Base-by-base conservation (phyloP, 23 tunicate species). In the Ciona savignyi region DNA sequence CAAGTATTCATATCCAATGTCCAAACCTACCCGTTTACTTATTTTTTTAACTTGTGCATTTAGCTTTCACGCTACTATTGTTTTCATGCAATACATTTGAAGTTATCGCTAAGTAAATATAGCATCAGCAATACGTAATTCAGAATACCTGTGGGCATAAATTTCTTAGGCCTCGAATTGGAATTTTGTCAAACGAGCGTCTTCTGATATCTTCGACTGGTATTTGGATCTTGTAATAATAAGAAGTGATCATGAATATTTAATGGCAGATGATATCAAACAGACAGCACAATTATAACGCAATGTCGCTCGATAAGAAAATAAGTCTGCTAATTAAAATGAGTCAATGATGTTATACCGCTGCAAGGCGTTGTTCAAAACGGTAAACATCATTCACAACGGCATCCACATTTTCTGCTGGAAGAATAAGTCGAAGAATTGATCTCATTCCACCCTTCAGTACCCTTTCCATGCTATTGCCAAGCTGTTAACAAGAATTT, bases 311-410 rank as follows among this genome's bases (percentile, higher is more conserved):
- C 73, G 73, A 27, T 29, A 29, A 4, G 73, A 29, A 25, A 4
- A n/a, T n/a, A n/a, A n/a, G 19, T 71, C 29, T 30, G 23, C 25
- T n/a, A 34, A 35, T 4, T 49, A 71, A 20, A 35, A 48, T 33
- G 23, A 3, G 32, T 3, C 33, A 25, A 9, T 32, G 29, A 35
- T 9, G 27, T 60, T 33, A 30, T 33, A 85, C 90, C 79, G 63
- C 33, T 27, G 90, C 83, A 27, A 85, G 63, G 20, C 77, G 25
- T 67, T 78, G 65, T 67, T 85, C 90, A 65, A 85, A 72, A 3
- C 30, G 2, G 51, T 72, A 85, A 26, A 85, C 65, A 25, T 85
- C 83, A 62, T 85, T 65, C 33, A 78, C 76, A 33, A 85, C 79
- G 0, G 63, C 23, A 1, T 63, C 65, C 21, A 76, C 64, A 69